Percentiles rank a stretch among this genome's conserved stretches.
Evolutionary conservation across 2,113 vertebrate genomes (phyloP).

Genomic region (Silurus meridionalis): DNA sequence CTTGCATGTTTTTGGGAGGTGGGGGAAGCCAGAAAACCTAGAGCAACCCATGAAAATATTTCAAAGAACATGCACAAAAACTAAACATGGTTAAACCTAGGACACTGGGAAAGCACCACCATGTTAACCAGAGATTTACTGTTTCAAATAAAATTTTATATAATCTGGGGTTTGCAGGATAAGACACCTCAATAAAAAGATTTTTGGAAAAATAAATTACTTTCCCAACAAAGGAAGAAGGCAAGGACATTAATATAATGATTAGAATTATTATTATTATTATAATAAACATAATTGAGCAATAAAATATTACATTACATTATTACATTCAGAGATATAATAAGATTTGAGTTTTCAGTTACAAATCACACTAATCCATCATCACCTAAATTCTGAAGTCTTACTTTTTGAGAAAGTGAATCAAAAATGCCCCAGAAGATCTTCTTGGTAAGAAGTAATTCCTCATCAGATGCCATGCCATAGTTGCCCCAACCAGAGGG

Average conservation of each 20-base stretch:
- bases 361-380: too few relatives aligned
- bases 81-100: background rate
- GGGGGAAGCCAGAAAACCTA: background rate
- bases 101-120: background rate
- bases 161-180: background rate
- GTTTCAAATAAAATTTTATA: background rate
- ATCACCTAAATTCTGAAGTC: background rate
- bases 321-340: background rate
- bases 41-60: background rate
- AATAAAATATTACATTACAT: background rate
- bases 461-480: constrained; percentile 90
- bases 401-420: constrained; percentile 94
- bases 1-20: background rate
- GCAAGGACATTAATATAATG: background rate
- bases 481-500: constrained; percentile 92
- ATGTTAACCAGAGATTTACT: background rate
- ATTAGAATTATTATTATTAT: background rate
- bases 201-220: background rate
- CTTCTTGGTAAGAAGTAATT: constrained; percentile 94
- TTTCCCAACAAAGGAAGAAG: background rate
- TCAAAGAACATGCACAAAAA: background rate
- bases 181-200: background rate
- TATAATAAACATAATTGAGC: background rate
- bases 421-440: constrained; percentile 99
- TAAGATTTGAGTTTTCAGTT: background rate